A percentile compares a stretch with the other conserved stretches of the same genome.
phyloP scores from a whole-genome alignment of 2,113 vertebrate species.

The Prinia subflava region DNA sequence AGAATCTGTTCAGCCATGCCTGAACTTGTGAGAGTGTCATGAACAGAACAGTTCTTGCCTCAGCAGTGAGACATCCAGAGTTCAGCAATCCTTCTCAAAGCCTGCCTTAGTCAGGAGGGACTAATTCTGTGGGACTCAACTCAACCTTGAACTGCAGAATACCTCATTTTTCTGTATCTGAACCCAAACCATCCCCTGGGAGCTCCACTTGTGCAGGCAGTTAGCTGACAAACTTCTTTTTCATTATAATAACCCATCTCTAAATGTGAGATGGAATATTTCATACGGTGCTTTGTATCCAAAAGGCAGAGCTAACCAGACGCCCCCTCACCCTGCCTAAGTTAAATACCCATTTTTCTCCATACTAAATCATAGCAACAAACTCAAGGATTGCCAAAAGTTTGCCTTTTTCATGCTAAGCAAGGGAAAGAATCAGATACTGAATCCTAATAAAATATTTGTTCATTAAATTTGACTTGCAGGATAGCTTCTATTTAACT shows the following conservation, averaged over 20 bases:
- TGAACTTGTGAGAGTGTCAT: background rate
- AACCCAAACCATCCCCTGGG: background rate
- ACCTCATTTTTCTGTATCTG: background rate
- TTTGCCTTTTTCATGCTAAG: background rate
- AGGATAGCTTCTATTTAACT: background rate
- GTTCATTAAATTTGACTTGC: background rate
- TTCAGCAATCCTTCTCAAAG: background rate
- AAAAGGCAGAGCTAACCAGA: background rate
- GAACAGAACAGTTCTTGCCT: background rate
- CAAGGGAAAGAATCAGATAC: background rate
- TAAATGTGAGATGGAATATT: background rate
- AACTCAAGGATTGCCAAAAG: background rate
- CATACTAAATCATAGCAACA: background rate
- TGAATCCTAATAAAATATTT: background rate
- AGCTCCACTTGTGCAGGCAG: background rate
- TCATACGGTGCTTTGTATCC: background rate
- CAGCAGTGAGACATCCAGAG: background rate
- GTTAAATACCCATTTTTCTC: background rate
- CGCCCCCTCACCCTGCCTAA: background rate
- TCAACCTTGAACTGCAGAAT: background rate
- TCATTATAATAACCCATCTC: background rate
- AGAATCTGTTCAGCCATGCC: background rate
- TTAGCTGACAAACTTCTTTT: slow-evolving; percentile 2
- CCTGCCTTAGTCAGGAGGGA: background rate
- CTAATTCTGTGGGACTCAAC: background rate